Evolutionary conservation across 2,888 invertebrate genomes (phyloP), one percentile per base, ranked within the genome.

Genomic region (Xanthia icteritia): DNA sequence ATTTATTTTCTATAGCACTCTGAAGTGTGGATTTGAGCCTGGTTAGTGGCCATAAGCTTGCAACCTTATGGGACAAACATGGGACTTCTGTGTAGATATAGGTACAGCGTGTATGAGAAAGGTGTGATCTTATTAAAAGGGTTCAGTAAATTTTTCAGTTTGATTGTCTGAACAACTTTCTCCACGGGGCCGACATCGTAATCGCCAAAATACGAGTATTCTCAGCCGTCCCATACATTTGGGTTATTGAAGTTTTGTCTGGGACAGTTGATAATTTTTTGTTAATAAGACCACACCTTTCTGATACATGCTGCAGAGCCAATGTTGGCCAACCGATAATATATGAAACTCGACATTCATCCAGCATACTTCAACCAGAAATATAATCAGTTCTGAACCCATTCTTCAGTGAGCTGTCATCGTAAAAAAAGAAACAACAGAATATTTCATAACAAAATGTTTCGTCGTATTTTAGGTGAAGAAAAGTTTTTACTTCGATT

Each of bases 401-500:
- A 56, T 66, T 42, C 2, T 17, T 51, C 13, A 39, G 15, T 17
- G 20, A 54, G 5, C 31, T n/a, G 39, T 42, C 23, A 58, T 20
- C 27, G 13, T 63, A 42, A 66, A 70, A 31, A 80, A 77, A 48
- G 39, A 27, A 42, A 77, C 39, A 66, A 51, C 20, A 58, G 39
- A 60, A 65, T 67, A 73, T 65, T 68, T 71, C 31, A n/a, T 20
- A 65, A 39, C 56, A 60, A 78, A 82, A 72, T 86, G n/a, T 86
- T 70, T 54, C 31, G 65, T 78, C 63, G 51, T 86, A 67, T 45
- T 83, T 73, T 73, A 79, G 61, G 1, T n/a, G 36, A 61, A 58
- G 68, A 36, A 80, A 87, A 83, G 70, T 86, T 83, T 88, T 75
- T 42, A 77, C 42, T 58, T 54, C 61, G 63, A 83, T 78, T 88